Percentiles rank a stretch among this genome's conserved stretches.
Evolutionary conservation across 2,888 invertebrate species (phyloP).

Genomic region (Lumbricus terrestris): DNA sequence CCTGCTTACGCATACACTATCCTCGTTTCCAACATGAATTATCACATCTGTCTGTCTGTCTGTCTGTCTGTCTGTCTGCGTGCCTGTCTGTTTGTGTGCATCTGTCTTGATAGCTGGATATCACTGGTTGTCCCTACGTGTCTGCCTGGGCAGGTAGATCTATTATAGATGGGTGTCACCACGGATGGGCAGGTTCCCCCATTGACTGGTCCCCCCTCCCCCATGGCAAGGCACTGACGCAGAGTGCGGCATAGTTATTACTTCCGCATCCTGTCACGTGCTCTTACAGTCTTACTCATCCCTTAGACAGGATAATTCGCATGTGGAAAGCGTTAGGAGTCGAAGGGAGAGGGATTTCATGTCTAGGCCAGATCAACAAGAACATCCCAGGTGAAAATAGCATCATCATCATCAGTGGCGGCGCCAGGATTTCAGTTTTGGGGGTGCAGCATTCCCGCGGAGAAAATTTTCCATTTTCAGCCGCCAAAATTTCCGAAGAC

Average conservation of each 20-base stretch:
- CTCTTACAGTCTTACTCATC: not conserved
- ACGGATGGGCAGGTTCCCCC: not conserved
- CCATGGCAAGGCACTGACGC: not conserved
- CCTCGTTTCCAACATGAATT: no score
- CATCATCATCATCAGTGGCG: slow-evolving; percentile 10
- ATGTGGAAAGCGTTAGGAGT: not conserved
- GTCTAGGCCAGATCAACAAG: not conserved
- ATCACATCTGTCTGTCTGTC: not conserved
- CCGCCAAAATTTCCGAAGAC: no score
- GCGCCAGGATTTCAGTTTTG: no score
- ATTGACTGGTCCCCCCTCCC: not conserved
- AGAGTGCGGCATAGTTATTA: not conserved
- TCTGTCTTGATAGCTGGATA: not conserved
- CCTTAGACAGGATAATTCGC: not conserved
- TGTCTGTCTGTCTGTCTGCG: not conserved
- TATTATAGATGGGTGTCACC: not conserved
- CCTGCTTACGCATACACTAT: no score
- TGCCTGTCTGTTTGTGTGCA: not conserved
- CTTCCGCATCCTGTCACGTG: not conserved
- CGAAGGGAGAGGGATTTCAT: not conserved
- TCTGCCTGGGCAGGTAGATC: not conserved
- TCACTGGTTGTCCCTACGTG: not conserved
- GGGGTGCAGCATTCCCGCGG: no score
- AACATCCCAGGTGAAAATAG: not conserved
- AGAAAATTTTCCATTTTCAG: no score